Evolutionary conservation across 2,113 vertebrate genomes (phyloP).

Genomic region (Enhydra lutris): DNA sequence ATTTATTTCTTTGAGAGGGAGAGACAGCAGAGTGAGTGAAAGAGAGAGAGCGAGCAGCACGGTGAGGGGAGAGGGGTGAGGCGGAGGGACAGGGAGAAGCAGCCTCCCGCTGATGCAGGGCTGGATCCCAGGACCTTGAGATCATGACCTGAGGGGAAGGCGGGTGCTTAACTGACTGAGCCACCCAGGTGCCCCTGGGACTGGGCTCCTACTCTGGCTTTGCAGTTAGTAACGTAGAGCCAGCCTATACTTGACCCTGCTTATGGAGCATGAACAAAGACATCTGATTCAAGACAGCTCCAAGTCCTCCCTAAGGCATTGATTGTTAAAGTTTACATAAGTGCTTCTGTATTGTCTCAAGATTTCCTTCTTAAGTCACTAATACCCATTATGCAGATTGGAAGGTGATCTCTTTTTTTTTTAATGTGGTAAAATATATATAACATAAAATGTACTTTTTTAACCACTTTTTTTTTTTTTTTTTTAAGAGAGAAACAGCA

Average conservation of each 20-base stretch:
- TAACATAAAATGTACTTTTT: background rate
- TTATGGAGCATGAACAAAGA: too few species aligned
- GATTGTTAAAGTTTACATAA: background rate
- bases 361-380: background rate
- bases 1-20: too few species aligned
- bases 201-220: background rate
- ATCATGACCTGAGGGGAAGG: too few species aligned
- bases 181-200: too few species aligned
- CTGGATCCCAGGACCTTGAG: too few species aligned
- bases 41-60: too few species aligned
- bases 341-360: background rate
- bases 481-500: background rate
- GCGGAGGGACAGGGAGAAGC: too few species aligned
- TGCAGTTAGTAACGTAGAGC: background rate
- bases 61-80: too few species aligned
- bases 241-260: background rate
- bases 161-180: too few species aligned
- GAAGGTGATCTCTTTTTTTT: background rate
- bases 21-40: too few species aligned
- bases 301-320: background rate
- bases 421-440: background rate
- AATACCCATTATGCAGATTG: background rate
- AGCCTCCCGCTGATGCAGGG: too few species aligned
- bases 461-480: background rate
- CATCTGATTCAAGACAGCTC: background rate